Evolutionary conservation across 2,888 invertebrate species (phyloP), one percentile per base, ranked within the genome.

Genomic region (Drosophila quinaria): DNA sequence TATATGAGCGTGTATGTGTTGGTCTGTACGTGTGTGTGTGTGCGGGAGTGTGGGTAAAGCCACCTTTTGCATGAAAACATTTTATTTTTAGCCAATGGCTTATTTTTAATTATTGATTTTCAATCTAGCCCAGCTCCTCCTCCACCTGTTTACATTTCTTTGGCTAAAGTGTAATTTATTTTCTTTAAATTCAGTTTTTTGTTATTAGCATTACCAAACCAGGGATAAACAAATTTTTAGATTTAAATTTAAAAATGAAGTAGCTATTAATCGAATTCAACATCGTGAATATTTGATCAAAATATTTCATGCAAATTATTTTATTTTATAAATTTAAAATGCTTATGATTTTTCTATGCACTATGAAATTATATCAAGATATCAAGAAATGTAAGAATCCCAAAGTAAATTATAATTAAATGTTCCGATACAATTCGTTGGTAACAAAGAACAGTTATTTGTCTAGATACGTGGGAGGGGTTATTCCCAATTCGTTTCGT

Each of bases 61-160:
- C 69, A 70, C 63, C 54, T 71, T 78, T 70, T 66, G 62, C 61
- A 60, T 66, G 25, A 9, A 49, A 50, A 37, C 51, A 58, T 68
- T 74, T 70, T 87, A 87, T 89, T 89, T 85, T 80, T 87, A 85
- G 80, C 58, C 50, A 39, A 44, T 52, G 70, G 68, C 46, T 75
- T 89, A 82, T 85, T 85, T 82, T 87, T 72, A 76, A 77, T 64
- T 82, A 87, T 89, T 60, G 84, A 89, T 87, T 89, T 87, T 68
- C 35, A 47, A 37, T 44, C 41, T 41, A 25, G 11, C 5, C n/a
- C 15, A n/a, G 15, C 22, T 52, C 2, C 25, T n/a, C 39, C n/a
- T 13, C 6, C 9, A 1, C 10, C 15, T 9, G 29, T 15, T 29
- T 47, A 25, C 29, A 15, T 47, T 29, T 29, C 29, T 29, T 29